phyloP scores from a whole-genome alignment of 1,140 invertebrate genomes.

The Acromyrmex charruanus region DNA sequence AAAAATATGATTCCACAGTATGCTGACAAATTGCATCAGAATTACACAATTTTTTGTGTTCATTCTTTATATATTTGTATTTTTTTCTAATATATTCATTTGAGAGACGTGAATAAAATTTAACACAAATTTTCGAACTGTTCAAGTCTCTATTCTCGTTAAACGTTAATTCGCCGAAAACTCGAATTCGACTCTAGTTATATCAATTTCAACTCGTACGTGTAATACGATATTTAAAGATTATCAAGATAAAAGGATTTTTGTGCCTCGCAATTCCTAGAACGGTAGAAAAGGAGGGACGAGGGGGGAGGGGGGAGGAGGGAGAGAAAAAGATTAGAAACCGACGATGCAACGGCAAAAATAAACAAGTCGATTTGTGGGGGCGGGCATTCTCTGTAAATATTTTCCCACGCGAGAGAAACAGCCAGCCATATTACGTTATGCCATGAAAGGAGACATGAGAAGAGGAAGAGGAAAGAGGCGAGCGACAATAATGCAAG shows the following conservation, averaged over 20 bases:
- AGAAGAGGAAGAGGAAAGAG: conserved; percentile 1
- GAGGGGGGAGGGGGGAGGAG: not conserved
- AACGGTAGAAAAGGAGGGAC: not conserved
- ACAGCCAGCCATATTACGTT: too few species aligned
- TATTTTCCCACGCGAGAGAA: not conserved
- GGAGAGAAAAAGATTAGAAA: not conserved
- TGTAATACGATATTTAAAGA: not conserved
- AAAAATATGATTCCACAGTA: too few species aligned
- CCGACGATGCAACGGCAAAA: not conserved
- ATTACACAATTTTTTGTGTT: too few species aligned
- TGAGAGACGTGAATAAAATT: too few species aligned
- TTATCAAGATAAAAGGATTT: not conserved
- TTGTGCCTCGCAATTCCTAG: not conserved
- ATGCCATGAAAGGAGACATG: not conserved
- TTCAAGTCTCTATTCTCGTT: not conserved
- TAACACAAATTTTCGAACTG: too few species aligned
- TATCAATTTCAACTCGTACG: not conserved
- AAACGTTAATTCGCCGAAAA: not conserved
- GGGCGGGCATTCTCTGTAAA: not conserved
- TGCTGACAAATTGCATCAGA: too few species aligned
- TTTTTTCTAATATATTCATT: too few species aligned
- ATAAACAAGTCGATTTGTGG: not conserved
- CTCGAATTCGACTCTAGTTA: not conserved
- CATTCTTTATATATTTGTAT: too few species aligned
- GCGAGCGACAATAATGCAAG: conserved; percentile 4